Base-by-base conservation (phyloP, 2,113 vertebrate species). In the Rhea americana region DNA sequence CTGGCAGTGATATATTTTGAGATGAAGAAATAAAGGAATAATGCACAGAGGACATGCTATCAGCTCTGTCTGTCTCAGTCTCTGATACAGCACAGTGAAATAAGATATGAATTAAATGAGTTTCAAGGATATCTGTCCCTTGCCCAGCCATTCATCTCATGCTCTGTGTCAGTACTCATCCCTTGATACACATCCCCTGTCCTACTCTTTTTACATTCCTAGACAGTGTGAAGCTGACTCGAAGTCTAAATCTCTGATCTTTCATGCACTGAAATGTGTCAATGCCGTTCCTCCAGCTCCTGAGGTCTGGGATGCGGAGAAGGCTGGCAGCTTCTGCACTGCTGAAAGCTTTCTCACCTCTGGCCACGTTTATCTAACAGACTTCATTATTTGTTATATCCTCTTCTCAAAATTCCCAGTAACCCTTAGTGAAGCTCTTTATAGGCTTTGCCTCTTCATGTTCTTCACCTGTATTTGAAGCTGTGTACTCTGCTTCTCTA, bases 41-140 rank as follows among this genome's bases (percentile, higher is more conserved):
- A 32, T 32, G n/a, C 21, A 14, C 7, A 16, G 51, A 77, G 24
- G 22, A 16, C n/a, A 11, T 47, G 25, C 35, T 32, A 11, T 58
- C 48, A 35, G 45, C 32, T 1, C 0, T 47, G 26, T 28, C 13
- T 81, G 12, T n/a, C 1, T 30, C 53, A 8, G 28, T 47, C 6
- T 37, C 39, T 26, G 68, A 39, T 12, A 14, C 3, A 37, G 50
- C 13, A 58, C 22, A 45, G 43, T 0, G 0, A 18, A 67, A 56
- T 15, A 61, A 9, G 39, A 12, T 5, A 28, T 77, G 45, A 30
- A 59, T 24, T 24, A 51, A 75, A 5, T 6, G 13, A 37, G 55
- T 85, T 75, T 75, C 62, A n/a, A 45, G 26, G 79, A 83, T 6
- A 21, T 47, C 32, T 13, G 32, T 71, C 26, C 26, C 26, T 20